These are phyloP conservation scores for Melanostigma gelatinosum DNA, from an alignment of 2,113 vertebrate genomes.

Conservation along the genomic window DNA sequence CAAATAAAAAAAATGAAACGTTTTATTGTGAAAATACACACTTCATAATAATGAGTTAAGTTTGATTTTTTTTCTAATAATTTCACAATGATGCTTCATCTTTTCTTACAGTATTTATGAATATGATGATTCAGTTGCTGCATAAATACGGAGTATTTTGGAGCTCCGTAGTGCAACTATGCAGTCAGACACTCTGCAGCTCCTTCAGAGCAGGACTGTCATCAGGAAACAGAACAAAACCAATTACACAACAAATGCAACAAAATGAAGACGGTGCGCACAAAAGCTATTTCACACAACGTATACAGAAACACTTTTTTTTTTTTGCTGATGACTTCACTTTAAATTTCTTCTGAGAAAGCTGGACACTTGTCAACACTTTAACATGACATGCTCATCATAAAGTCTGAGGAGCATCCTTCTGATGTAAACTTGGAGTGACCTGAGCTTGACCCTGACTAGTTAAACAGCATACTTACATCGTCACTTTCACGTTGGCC, in stretches of 20 bases:
- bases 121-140: not conserved
- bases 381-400: not conserved
- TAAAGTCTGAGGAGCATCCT: not conserved
- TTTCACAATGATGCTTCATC: not conserved
- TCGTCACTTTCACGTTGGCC: not conserved
- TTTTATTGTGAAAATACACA: not conserved
- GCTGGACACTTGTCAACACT: not conserved
- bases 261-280: not conserved
- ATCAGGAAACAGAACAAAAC: not conserved
- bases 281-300: slow-evolving; percentile 1
- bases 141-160: not conserved
- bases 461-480: not conserved
- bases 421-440: not conserved
- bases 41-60: not conserved
- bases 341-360: not conserved
- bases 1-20: not conserved
- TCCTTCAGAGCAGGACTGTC: not conserved
- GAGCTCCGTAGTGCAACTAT: slow-evolving; percentile 1
- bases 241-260: not conserved
- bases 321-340: slow-evolving; percentile 3
- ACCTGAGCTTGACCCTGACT: not conserved
- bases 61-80: not conserved
- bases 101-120: not conserved
- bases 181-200: not conserved
- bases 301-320: not conserved